Percentiles rank a stretch among this genome's conserved stretches.
Conservation (phyloP, 2,113 vertebrate species). For the human region DNA sequence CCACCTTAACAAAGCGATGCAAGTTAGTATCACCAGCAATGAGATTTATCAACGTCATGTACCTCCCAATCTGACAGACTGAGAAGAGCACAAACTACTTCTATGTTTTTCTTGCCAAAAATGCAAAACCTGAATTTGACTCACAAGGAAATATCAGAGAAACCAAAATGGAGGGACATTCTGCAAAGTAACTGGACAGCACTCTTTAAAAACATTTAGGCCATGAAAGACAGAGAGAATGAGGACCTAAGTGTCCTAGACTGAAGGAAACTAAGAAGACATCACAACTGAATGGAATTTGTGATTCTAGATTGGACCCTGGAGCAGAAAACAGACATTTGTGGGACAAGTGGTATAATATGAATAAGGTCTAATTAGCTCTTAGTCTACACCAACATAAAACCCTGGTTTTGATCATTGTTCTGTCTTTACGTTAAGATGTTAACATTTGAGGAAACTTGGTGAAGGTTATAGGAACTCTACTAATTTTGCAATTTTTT, state of each 20-base stretch:
- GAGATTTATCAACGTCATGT: background rate
- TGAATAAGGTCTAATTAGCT: background rate
- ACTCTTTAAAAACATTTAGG: background rate
- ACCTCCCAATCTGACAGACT: background rate
- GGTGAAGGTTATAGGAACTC: background rate
- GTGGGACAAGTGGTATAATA: background rate
- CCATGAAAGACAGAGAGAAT: background rate
- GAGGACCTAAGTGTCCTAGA: background rate
- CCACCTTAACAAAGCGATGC: background rate
- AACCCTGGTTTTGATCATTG: background rate
- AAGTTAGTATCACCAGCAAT: background rate
- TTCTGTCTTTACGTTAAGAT: background rate
- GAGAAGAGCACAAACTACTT: background rate
- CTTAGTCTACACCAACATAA: background rate
- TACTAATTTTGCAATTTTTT: no score
- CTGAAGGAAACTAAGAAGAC: background rate
- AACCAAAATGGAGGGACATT: background rate
- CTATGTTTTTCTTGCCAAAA: background rate
- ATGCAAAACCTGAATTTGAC: background rate
- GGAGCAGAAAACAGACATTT: background rate
- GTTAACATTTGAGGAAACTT: background rate
- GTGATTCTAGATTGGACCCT: background rate
- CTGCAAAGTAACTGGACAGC: background rate
- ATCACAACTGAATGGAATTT: background rate
- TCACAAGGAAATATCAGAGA: background rate